Base-by-base conservation (phyloP, 2,113 vertebrate genomes). In the Copsychus sechellarum region DNA sequence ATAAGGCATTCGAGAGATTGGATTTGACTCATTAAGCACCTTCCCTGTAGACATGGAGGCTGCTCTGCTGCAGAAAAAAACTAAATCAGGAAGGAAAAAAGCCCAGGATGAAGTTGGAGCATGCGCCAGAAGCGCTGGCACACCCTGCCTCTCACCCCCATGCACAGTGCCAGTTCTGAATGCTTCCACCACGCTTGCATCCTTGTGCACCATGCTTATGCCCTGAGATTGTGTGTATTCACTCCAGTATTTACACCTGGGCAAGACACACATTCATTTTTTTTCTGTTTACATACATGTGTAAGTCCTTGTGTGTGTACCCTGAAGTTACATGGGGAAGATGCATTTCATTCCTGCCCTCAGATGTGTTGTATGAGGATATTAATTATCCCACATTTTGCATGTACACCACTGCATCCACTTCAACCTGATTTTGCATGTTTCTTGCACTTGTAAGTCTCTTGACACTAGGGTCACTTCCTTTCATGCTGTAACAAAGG, bases 1-100 rank as follows among this genome's bases (percentile, higher is more conserved):
- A 97, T 97, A 97, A 98, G 96, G 87, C 92, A 50, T 97, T 95
- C 1, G 13, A 92, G 91, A 98, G 96, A 96, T 72, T 95, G 96
- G 83, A 94, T 61, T 95, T 77, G 78, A 96, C 91, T 97, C 96
- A 95, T 96, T 96, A 97, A 95, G 88, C 88, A 92, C 42, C 69
- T 74, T 96, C 92, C 90, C 90, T 86, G 66, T 91, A 96, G 95
- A 92, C 62, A 78, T 73, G 72, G 74, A 91, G 87, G 92, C 91
- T 89, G 87, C 33, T 70, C 9, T 90, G 86, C 86, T 2, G 38
- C 89, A 92, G 40, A 47, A 90, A 76, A 74, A 82, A 17, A 2
- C 22, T 56, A 18, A 93, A 91, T 47, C 54, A 45, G 74, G 67
- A 76, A 78, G 47, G 57, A 60, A 50, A 76, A 88, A 94, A 91